These are phyloP conservation scores for Nesometra sesokonis DNA, from an alignment of 35 echinoderm and acorn worm genomes.

Conservation along the genomic window DNA sequence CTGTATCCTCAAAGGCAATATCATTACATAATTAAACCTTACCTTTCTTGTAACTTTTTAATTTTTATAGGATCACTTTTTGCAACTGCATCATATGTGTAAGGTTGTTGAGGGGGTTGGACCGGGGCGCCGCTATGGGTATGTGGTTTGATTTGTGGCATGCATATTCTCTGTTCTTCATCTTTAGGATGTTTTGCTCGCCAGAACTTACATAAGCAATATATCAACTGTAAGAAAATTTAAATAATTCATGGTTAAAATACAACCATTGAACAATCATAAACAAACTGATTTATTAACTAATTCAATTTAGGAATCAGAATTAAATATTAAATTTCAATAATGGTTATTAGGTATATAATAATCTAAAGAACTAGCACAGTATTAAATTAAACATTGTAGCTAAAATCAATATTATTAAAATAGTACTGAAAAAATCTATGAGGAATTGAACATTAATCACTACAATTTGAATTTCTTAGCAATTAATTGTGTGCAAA, in stretches of 20 bases:
- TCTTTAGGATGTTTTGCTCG: constrained; percentile 67
- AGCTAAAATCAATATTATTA: no score
- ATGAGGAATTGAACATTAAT: no score
- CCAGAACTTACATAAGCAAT: constrained; percentile 70
- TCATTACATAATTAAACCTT: neutral
- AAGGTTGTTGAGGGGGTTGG: constrained; percentile 49
- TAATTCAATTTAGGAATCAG: no score
- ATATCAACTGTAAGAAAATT: constrained; percentile 37
- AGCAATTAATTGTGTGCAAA: no score
- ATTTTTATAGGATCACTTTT: constrained; percentile 89
- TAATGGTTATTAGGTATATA: no score
- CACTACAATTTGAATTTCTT: no score
- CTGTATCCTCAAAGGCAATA: no score
- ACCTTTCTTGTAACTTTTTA: constrained; percentile 88
- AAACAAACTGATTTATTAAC: neutral
- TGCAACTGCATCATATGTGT: constrained; percentile 50
- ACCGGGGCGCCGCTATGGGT: constrained; percentile 55
- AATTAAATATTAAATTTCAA: no score
- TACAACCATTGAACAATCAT: neutral
- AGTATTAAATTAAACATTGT: no score
- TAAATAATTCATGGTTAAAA: neutral
- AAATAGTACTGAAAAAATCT: no score
- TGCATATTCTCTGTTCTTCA: constrained; percentile 60
- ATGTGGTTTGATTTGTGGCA: constrained; percentile 84
- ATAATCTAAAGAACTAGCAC: no score